Base-by-base conservation (phyloP, 2,113 vertebrate species). In the Xerus inauris region DNA sequence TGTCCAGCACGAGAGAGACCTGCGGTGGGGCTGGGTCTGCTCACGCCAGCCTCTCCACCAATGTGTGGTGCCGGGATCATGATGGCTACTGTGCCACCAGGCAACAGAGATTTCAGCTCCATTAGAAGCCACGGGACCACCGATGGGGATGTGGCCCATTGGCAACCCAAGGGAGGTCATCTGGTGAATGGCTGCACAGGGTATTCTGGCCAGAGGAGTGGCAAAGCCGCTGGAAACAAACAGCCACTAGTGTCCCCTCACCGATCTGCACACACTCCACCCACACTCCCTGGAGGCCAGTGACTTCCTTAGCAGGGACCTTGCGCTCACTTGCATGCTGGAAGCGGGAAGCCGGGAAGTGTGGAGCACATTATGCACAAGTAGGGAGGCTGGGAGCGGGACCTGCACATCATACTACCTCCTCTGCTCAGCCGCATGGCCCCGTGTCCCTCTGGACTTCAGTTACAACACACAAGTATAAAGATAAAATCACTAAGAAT, bases 361-460 rank as follows among this genome's bases (percentile, higher is more conserved):
- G 1, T 19, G 1, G 3, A 28, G 45, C 57, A 11, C 4, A 9
- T 42, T 3, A 32, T 8, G 0, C 14, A 35, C 14, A n/a, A 20
- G 35, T 3, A 35, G 49, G 51, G 49, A 1, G 51, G 42, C 54
- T 32, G 49, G 16, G 30, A 32, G 5, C 0, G 28, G 64, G 47
- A 12, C 35, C 11, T 1, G 13, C 40, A 12, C 12, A 0, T 1
- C 0, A 0, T 2, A 5, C 26, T 6, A 10, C 47, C 17, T 35
- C 51, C 26, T 51, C 59, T 51, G 59, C 75, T 32, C 30, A 3
- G 8, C 5, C 8, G 8, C 83, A 1, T 22, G 59, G 22, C 40
- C n/a, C 69, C 8, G 5, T 1, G 12, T 47, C n/a, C 59, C 38
- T 1, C 4, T 2, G 47, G n/a, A 35, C 17, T 51, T 22, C 40